Conservation (phyloP, 2,888 invertebrate species). For the Scaptomyza cyrtandrae region DNA sequence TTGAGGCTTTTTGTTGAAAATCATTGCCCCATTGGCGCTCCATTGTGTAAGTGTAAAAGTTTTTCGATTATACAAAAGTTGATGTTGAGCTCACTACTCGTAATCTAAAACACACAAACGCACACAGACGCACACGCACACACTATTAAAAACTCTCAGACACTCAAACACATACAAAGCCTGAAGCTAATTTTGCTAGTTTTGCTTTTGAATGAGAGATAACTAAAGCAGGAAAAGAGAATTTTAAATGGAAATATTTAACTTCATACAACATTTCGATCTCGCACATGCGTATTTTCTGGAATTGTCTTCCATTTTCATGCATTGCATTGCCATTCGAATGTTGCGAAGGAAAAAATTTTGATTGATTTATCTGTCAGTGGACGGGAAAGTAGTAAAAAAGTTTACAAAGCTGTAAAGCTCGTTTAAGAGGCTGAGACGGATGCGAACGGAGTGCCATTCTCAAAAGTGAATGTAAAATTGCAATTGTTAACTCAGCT, state of each 20-base stretch:
- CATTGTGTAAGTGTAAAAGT: slow-evolving; percentile 63
- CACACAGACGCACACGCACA: slow-evolving; percentile 3
- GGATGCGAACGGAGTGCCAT: slow-evolving; percentile 4
- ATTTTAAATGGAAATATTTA: slow-evolving; percentile 77
- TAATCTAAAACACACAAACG: slow-evolving; percentile 10
- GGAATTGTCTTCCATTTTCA: slow-evolving; percentile 4
- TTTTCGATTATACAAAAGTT: slow-evolving; percentile 74
- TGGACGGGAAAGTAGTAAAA: slow-evolving; percentile 51
- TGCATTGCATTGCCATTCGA: slow-evolving; percentile 14
- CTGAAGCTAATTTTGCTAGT: slow-evolving; percentile 70
- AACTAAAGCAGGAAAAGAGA: slow-evolving; percentile 31
- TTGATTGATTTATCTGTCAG: slow-evolving; percentile 78
- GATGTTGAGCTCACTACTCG: slow-evolving; percentile 35
- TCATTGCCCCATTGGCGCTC: slow-evolving; percentile 55
- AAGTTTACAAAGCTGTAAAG: slow-evolving; percentile 41
- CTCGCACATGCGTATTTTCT: slow-evolving; percentile 15
- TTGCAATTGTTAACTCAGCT: slow-evolving; percentile 75
- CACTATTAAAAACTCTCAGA: slow-evolving; percentile 7
- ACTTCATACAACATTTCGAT: slow-evolving; percentile 47
- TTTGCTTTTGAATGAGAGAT: slow-evolving; percentile 49
- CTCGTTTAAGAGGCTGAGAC: slow-evolving; percentile 20
- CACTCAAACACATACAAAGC: slow-evolving; percentile 32
- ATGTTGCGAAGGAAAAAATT: slow-evolving; percentile 21
- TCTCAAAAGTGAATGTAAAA: slow-evolving; percentile 45
- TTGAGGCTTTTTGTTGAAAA: slow-evolving; percentile 54